Conservation (phyloP, 64 coral and sea anemone species). For the Catalaphyllia jardinei region DNA sequence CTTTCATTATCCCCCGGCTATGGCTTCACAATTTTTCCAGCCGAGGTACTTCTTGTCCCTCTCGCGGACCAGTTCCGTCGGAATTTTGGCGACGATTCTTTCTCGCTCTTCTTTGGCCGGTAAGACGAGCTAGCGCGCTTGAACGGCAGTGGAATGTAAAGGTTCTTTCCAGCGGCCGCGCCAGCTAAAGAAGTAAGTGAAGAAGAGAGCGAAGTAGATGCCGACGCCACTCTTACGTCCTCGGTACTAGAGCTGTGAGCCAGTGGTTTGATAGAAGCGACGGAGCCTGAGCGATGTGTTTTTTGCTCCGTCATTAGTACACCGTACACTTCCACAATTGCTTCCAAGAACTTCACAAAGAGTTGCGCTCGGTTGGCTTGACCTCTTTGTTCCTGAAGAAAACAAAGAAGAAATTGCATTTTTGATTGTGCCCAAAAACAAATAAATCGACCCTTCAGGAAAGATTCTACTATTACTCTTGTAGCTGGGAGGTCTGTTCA, state of each 20-base stretch:
- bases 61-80: conserved; percentile 77
- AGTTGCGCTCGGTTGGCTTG: conserved; percentile 89
- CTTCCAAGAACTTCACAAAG: conserved; percentile 94
- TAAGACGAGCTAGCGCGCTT: conserved; percentile 77
- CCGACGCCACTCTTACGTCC: conserved; percentile 41
- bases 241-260: conserved; percentile 76
- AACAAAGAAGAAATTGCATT: not conserved
- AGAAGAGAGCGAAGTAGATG: conserved; percentile 45
- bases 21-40: conserved; percentile 2
- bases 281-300: conserved; percentile 25
- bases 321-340: conserved; percentile 84
- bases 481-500: too few species aligned
- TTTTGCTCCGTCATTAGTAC: conserved; percentile 3
- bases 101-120: conserved; percentile 58
- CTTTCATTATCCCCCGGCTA: too few species aligned
- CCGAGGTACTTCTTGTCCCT: conserved; percentile 41
- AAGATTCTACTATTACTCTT: too few species aligned
- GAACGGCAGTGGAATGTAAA: conserved; percentile 70
- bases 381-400: conserved; percentile 80
- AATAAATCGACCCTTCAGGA: too few species aligned
- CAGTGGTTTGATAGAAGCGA: conserved; percentile 59
- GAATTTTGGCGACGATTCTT: conserved; percentile 50
- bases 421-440: too few species aligned
- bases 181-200: conserved; percentile 71
- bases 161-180: conserved; percentile 53